Conservation (phyloP, 2,888 invertebrate genomes). For the Polymixis lichenea region DNA sequence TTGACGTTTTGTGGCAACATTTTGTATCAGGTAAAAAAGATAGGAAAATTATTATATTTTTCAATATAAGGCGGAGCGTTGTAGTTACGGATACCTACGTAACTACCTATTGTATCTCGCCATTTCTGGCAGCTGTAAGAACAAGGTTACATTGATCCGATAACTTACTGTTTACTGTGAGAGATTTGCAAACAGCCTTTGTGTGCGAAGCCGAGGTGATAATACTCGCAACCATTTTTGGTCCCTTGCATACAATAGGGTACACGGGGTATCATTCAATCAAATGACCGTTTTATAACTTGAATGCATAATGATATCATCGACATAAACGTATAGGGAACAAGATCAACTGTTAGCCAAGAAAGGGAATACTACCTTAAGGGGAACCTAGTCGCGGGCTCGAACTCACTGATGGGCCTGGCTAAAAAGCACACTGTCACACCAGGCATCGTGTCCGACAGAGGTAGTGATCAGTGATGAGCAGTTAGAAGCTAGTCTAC, state of each 20-base stretch:
- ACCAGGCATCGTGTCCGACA: no score
- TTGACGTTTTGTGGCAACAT: constrained; percentile 34
- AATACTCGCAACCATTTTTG: constrained; percentile 71
- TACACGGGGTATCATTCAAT: constrained; percentile 60
- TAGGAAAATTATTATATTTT: constrained; percentile 32
- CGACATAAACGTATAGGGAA: constrained; percentile 4
- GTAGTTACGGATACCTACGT: neutral
- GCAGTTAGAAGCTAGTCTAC: no score
- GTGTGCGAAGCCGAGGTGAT: constrained; percentile 72
- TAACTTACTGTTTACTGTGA: constrained; percentile 79
- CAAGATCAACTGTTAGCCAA: neutral
- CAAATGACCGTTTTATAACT: constrained; percentile 39
- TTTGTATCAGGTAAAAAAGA: constrained; percentile 31
- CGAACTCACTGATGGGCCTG: no score
- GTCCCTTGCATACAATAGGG: constrained; percentile 67
- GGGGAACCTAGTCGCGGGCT: no score
- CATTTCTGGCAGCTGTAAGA: constrained; percentile 61
- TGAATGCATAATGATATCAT: constrained; percentile 23
- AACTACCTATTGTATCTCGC: constrained; percentile 28
- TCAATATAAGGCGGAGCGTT: constrained; percentile 31
- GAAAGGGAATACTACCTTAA: constrained; percentile 6
- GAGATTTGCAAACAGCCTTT: constrained; percentile 82
- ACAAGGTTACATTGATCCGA: constrained; percentile 76
- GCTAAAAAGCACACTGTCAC: no score
- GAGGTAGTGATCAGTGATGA: no score